Evolutionary conservation across 2,888 invertebrate genomes (phyloP), one percentile per base, ranked within the genome.

Genomic region (Drosophila subsilvestris): DNA sequence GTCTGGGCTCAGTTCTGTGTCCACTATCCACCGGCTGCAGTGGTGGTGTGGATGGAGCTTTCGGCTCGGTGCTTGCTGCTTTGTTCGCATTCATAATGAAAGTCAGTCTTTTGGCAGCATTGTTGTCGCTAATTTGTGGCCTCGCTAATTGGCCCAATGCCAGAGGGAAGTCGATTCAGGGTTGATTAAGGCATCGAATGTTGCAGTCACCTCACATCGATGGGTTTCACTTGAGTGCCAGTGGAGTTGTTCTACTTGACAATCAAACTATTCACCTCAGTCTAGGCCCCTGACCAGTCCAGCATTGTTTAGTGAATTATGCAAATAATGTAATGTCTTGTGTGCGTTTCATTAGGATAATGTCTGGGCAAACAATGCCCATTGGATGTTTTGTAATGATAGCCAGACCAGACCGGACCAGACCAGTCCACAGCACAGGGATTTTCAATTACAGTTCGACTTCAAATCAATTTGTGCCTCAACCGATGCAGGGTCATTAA

Each of bases 271-370:
- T 6, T 14, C 14, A 37, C 12, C 25, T 6, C 42, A 43, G 42
- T 22, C 6, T 6, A 25, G 25, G 25, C 6, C 25, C 25, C 56
- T 37, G 48, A 43, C 32, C 32, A 14, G 47, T 12, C 18, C 43
- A 18, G 63, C 53, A 63, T 71, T 45, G 72, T 53, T 71, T 62
- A 50, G 42, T 45, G 61, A 51, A 51, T 70, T 61, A 57, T 71
- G 72, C 51, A 71, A 80, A 70, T 61, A 79, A 69, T 68, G 66
- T 57, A 70, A 74, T 67, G 71, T 55, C 49, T 45, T 78, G 78
- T 86, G 71, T 80, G 68, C 75, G 77, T 79, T 83, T 83, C 80
- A 83, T 83, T 83, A 83, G 63, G 65, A 66, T 83, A 83, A 83
- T 83, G 80, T 68, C 71, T 67, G 45, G 27, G 74, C 60, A 83